Evolutionary conservation across 1,140 invertebrate genomes (phyloP).

Genomic region (Drosophila bocqueti): DNA sequence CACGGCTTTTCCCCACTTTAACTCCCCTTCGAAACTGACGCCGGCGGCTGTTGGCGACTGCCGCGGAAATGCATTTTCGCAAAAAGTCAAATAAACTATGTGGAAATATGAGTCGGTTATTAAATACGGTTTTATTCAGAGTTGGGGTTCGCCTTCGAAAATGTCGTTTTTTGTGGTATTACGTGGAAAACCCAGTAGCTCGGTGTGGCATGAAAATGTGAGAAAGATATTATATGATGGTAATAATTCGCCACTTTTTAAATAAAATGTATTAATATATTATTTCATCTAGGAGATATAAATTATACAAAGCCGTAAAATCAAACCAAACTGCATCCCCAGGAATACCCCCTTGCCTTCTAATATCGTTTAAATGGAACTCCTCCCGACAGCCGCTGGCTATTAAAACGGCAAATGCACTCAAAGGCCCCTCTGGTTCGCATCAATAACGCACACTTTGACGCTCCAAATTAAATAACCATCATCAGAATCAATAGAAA

Average conservation of each 20-base stretch:
- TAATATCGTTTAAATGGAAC: neutral
- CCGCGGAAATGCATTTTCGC: constrained; percentile 74
- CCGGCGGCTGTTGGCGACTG: constrained; percentile 45
- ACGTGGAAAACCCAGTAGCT: constrained; percentile 3
- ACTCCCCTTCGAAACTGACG: neutral
- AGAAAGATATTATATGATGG: neutral
- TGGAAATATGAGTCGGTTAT: constrained; percentile 68
- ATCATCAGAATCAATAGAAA: constrained; percentile 78
- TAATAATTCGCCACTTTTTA: neutral
- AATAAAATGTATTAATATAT: neutral
- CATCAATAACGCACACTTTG: constrained; percentile 84
- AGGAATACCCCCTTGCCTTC: neutral
- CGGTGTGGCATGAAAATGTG: neutral
- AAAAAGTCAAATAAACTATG: constrained; percentile 77
- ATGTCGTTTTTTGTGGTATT: constrained; percentile 28
- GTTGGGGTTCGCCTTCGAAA: constrained; percentile 20
- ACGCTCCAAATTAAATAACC: constrained; percentile 82
- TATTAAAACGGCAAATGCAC: constrained; percentile 61
- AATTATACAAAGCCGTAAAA: neutral
- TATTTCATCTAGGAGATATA: neutral
- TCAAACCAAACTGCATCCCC: neutral
- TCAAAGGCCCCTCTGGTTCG: constrained; percentile 43
- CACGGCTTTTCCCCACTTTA: constrained; percentile 1
- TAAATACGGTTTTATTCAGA: constrained; percentile 46
- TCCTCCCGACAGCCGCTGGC: constrained; percentile 17